Conservation (phyloP, 2,888 invertebrate genomes). For the Axea sp. region DNA sequence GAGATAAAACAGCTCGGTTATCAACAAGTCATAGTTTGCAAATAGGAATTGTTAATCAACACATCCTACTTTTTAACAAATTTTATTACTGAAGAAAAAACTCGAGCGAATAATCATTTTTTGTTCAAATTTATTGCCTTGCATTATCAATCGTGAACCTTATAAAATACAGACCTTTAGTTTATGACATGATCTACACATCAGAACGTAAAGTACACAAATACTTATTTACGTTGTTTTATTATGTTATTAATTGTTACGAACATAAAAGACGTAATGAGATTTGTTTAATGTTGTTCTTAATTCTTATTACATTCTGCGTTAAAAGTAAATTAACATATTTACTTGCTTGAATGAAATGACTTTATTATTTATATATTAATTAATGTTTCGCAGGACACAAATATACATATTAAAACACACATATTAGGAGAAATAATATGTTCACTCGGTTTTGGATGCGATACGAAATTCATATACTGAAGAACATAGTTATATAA, state of each 20-base stretch:
- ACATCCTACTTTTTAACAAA: neutral
- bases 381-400: too few species aligned
- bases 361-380: too few species aligned
- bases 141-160: conserved; percentile 16
- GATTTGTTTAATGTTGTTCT: neutral
- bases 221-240: neutral
- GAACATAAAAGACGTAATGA: neutral
- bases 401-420: too few species aligned
- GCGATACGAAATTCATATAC: too few species aligned
- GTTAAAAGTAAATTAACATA: too few species aligned
- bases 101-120: conserved; percentile 1
- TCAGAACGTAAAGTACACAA: neutral
- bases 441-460: too few species aligned
- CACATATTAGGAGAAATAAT: too few species aligned
- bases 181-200: neutral
- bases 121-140: conserved; percentile 9
- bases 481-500: too few species aligned
- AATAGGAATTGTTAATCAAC: conserved; percentile 28
- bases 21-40: conserved; percentile 6
- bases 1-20: conserved; percentile 16
- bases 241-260: neutral
- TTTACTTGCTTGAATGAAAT: too few species aligned
- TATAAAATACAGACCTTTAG: neutral
- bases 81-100: conserved; percentile 9
- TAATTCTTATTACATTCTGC: too few species aligned